A percentile compares a stretch with the other conserved stretches of the same genome.
phyloP scores from a whole-genome alignment of 2,113 vertebrate species.

The Chionis minor region DNA sequence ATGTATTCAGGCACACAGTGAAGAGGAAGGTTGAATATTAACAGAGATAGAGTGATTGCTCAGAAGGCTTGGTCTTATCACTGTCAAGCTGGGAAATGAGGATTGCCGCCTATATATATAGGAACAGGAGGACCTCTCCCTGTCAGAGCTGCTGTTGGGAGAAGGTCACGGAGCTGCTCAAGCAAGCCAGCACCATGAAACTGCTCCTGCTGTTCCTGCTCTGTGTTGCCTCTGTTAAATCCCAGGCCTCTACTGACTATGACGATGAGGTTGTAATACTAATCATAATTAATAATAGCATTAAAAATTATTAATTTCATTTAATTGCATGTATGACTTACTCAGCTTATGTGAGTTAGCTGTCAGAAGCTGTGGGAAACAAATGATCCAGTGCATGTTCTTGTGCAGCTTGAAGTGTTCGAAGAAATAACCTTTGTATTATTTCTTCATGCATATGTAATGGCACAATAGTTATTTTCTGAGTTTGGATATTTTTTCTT shows the following conservation, averaged over 20 bases:
- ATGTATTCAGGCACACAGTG: conserved; percentile 32
- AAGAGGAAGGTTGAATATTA: conserved; percentile 72
- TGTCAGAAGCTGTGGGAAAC: neutral
- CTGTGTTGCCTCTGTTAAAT: conserved; percentile 49
- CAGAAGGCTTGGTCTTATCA: neutral
- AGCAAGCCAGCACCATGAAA: conserved; percentile 66
- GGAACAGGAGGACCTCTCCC: neutral
- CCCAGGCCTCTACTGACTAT: neutral
- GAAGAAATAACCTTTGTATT: neutral
- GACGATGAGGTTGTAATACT: conserved; percentile 49
- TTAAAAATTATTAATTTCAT: neutral
- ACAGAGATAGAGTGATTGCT: conserved; percentile 51
- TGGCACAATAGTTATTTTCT: neutral
- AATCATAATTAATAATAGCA: neutral
- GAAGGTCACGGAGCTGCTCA: conserved; percentile 22
- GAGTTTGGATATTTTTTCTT: conserved; percentile 5
- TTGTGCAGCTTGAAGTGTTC: neutral
- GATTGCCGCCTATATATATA: conserved; percentile 35
- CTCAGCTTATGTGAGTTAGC: neutral
- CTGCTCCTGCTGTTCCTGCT: conserved; percentile 70
- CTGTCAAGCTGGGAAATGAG: neutral
- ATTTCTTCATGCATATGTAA: neutral
- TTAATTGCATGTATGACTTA: neutral
- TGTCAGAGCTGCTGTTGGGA: neutral
- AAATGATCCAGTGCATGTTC: neutral